phyloP scores from a whole-genome alignment of 2,888 invertebrate genomes.

The Cremastobaeus sp. region DNA sequence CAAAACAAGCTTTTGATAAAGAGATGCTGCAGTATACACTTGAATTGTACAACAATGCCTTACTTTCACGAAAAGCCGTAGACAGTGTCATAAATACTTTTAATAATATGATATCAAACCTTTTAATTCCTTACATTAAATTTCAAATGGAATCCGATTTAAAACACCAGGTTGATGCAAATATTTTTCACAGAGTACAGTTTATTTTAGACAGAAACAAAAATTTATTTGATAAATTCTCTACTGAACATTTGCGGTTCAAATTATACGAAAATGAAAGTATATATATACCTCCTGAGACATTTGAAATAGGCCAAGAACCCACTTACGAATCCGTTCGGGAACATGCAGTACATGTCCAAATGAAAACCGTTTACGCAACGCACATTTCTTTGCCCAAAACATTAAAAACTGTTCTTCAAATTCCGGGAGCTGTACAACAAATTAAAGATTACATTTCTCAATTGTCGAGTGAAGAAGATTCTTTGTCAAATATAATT shows the following conservation, averaged over 20 bases:
- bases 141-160: slow-evolving; percentile 19
- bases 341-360: background rate
- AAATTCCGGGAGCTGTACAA: background rate
- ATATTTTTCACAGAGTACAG: slow-evolving; percentile 3
- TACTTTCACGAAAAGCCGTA: slow-evolving; percentile 44
- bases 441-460: slow-evolving; percentile 1
- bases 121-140: slow-evolving; percentile 32
- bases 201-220: slow-evolving; percentile 35
- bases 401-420: slow-evolving; percentile 4
- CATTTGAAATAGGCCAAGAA: slow-evolving; percentile 43
- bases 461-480: background rate
- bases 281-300: slow-evolving; percentile 21
- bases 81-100: slow-evolving; percentile 27
- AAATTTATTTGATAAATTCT: slow-evolving; percentile 24
- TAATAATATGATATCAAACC: slow-evolving; percentile 33
- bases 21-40: slow-evolving; percentile 45
- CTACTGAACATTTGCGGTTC: slow-evolving; percentile 28
- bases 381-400: background rate
- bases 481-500: slow-evolving; percentile 1
- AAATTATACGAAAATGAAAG: slow-evolving; percentile 17
- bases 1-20: slow-evolving; percentile 4
- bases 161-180: no score
- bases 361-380: slow-evolving; percentile 3
- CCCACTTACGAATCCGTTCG: background rate
- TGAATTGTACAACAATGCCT: slow-evolving; percentile 38